Evolutionary conservation across 2,797 vertebrate genomes (phyloP).

Genomic region (Mormyrus hasselquistii): DNA sequence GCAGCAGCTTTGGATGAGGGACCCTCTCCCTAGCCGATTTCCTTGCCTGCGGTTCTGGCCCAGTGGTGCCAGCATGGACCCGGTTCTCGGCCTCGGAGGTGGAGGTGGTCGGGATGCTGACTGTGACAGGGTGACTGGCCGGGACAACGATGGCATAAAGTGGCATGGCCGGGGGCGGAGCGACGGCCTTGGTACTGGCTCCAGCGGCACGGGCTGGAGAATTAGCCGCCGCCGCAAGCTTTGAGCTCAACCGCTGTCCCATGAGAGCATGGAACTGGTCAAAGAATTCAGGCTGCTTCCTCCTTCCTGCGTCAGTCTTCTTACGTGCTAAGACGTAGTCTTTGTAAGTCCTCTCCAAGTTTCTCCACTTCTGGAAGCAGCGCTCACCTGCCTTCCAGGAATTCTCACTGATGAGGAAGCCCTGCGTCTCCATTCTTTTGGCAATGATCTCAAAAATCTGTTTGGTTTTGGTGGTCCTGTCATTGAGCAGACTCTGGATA

Average conservation of each 20-base stretch:
- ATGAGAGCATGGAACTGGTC: slow-evolving; percentile 32
- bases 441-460: slow-evolving; percentile 33
- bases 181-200: slow-evolving; percentile 15
- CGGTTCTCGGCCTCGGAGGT: slow-evolving; percentile 18
- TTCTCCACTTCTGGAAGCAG: slow-evolving; percentile 33
- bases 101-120: slow-evolving; percentile 23
- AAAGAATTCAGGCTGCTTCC: slow-evolving; percentile 32
- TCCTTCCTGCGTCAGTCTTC: slow-evolving; percentile 22
- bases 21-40: slow-evolving; percentile 18
- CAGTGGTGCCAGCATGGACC: slow-evolving; percentile 14
- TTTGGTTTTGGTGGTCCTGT: slow-evolving; percentile 29
- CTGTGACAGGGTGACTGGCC: slow-evolving; percentile 21
- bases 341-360: slow-evolving; percentile 32
- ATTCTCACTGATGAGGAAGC: slow-evolving; percentile 28
- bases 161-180: slow-evolving; percentile 17
- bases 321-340: slow-evolving; percentile 28
- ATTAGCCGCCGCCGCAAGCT: slow-evolving; percentile 25
- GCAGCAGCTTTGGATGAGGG: slow-evolving; percentile 19
- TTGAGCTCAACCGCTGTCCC: slow-evolving; percentile 30
- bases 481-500: slow-evolving; percentile 25
- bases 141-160: slow-evolving; percentile 29
- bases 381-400: slow-evolving; percentile 30
- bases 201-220: slow-evolving; percentile 17
- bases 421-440: slow-evolving; percentile 26
- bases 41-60: slow-evolving; percentile 8